Percentiles rank a stretch among this genome's conserved stretches.
These are phyloP conservation scores for Eumacrocentrus americanus DNA, from an alignment of 2,888 invertebrate genomes.

Conservation along the genomic window DNA sequence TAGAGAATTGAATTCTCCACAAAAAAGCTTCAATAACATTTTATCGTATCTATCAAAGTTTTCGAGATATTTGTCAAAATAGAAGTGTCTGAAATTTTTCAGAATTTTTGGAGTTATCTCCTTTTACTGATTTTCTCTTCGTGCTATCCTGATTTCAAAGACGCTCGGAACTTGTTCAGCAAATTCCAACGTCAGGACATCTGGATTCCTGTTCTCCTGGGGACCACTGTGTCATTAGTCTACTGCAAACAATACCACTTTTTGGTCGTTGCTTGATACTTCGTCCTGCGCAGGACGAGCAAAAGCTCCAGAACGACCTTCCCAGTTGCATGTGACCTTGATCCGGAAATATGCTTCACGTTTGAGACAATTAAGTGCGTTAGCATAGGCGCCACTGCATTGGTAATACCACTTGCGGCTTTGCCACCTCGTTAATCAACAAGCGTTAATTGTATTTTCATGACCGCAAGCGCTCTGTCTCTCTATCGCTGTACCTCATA, in stretches of 20 bases:
- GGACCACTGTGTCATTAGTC: slow-evolving; percentile 42
- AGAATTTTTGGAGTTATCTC: too few relatives aligned
- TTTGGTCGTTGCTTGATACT: slow-evolving; percentile 33
- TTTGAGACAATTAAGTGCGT: slow-evolving; percentile 59
- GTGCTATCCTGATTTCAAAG: slow-evolving; percentile 36
- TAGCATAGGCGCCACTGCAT: slow-evolving; percentile 40
- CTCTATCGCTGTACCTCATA: neutral
- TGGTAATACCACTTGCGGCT: slow-evolving; percentile 34
- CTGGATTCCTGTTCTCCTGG: slow-evolving; percentile 42
- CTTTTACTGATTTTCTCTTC: slow-evolving; percentile 5
- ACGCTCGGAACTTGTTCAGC: slow-evolving; percentile 27
- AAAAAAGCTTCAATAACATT: too few relatives aligned
- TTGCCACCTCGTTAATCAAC: neutral
- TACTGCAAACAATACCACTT: too few relatives aligned
- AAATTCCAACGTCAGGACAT: slow-evolving; percentile 20
- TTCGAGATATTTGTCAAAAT: too few relatives aligned
- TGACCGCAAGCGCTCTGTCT: neutral
- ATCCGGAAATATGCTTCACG: slow-evolving; percentile 59
- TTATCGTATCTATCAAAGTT: too few relatives aligned
- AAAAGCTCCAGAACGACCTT: slow-evolving; percentile 35
- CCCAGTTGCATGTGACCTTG: slow-evolving; percentile 46
- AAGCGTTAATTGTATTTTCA: neutral
- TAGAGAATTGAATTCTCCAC: too few relatives aligned
- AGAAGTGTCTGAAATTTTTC: too few relatives aligned
- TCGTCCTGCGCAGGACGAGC: slow-evolving; percentile 29